Conservation (phyloP, 2,797 vertebrate species). For the Cuculus canorus region DNA sequence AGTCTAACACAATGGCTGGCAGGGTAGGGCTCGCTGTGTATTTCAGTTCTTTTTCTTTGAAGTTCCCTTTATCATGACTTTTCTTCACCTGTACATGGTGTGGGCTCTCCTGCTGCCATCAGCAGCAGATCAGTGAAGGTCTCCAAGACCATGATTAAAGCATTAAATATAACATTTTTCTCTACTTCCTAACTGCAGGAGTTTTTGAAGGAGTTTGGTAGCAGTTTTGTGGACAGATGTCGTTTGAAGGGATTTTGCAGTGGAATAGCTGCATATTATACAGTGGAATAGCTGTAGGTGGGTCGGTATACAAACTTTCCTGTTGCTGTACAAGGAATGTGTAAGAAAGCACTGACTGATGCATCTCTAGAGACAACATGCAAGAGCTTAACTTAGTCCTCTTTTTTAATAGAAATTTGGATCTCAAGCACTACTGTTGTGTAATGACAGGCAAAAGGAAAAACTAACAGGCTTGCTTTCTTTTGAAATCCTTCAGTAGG, state of each 20-base stretch:
- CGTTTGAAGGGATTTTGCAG: neutral
- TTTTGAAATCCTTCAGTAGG: neutral
- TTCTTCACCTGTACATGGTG: fast-evolving
- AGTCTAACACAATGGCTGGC: neutral
- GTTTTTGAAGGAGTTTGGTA: constrained; percentile 5
- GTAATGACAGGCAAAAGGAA: constrained; percentile 48
- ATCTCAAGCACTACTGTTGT: constrained; percentile 18
- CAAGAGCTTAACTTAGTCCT: constrained; percentile 55
- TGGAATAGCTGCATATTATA: neutral
- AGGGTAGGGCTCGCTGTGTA: neutral
- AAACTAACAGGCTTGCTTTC: neutral
- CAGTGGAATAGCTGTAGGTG: neutral
- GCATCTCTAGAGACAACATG: constrained; percentile 34
- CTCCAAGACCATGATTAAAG: neutral
- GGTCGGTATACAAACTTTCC: neutral
- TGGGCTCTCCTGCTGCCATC: neutral
- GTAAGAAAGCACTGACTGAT: constrained; percentile 18
- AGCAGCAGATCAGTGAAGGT: neutral
- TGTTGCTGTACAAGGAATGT: neutral
- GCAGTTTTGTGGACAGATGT: constrained; percentile 1
- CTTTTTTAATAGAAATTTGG: constrained; percentile 59
- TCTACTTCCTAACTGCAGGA: neutral
- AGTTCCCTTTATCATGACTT: neutral
- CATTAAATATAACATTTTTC: neutral
- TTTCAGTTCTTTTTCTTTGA: neutral